These are phyloP conservation scores for Otocyon megalotis DNA, from an alignment of 2,113 vertebrate species.

Conservation along the genomic window DNA sequence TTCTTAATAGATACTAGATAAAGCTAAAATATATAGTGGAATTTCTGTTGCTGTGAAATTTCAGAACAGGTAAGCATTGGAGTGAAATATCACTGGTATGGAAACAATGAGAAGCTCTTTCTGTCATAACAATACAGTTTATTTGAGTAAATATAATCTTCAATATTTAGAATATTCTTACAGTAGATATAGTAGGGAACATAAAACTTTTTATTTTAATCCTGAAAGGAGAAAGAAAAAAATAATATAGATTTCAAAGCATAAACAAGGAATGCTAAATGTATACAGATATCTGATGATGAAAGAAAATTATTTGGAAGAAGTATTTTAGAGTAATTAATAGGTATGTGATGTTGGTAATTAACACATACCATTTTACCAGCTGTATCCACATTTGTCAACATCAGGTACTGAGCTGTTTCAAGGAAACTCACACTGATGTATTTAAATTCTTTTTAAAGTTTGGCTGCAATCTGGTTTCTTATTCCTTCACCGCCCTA, in stretches of 20 bases:
- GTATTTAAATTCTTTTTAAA: background rate
- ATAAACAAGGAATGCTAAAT: background rate
- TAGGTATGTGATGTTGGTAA: background rate
- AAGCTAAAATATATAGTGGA: background rate
- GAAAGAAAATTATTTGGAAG: background rate
- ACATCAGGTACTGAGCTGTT: background rate
- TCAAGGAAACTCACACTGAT: background rate
- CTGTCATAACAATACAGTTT: background rate
- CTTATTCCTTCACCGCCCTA: background rate
- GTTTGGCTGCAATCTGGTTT: background rate
- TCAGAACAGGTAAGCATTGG: background rate
- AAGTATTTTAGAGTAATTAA: constrained; percentile 21
- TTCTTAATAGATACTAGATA: background rate
- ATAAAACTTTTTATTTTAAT: constrained; percentile 33
- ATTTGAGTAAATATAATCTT: constrained; percentile 40
- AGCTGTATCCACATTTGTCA: constrained; percentile 10
- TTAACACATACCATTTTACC: background rate
- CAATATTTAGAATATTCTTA: constrained; percentile 46
- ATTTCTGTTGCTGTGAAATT: constrained; percentile 42
- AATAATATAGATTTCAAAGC: background rate
- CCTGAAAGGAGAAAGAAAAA: background rate
- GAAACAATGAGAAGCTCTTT: background rate
- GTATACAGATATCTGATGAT: background rate
- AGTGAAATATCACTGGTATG: background rate
- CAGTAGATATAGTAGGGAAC: background rate